Base-by-base conservation (phyloP, 2,113 vertebrate species). In the Crypturellus undulatus region DNA sequence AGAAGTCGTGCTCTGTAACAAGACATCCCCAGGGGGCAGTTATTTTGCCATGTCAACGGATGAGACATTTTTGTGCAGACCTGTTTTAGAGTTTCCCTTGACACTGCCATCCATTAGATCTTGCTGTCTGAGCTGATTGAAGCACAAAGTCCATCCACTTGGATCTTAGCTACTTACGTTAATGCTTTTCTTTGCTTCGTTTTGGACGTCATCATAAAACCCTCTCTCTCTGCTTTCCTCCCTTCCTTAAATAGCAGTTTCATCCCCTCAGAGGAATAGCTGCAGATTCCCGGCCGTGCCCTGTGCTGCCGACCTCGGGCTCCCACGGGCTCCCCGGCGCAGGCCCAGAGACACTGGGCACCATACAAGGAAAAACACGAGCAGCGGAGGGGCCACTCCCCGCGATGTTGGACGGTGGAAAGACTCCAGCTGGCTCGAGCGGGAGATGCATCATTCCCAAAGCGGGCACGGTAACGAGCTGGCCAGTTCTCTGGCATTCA, bases 401-500 rank as follows among this genome's bases (percentile, higher is more conserved):
- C 24, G 40, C 84, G 30, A 51, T n/a, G 73, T 38, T 0, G 0
- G 43, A 21, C 3, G 0, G 4, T 67, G 93, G 92, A 36, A 81
- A 25, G 45, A 52, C 72, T 92, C 93, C 96, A 94, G 87, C 85
- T 95, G 85, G 92, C 92, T 93, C 38, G 72, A 52, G 85, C 1
- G 69, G 79, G 81, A 84, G 22, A 69, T 86, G 94, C 88, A 87
- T 40, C 65, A 19, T 28, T 78, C 85, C 93, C 76, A 8, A 6
- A 68, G 17, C 0, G 5, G 82, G 7, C n/a, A 68, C 52, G 60
- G 85, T 3, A 36, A 56, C 0, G 16, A 84, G 90, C 65, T 75
- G 70, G 79, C 52, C 90, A 69, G 38, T 54, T 22, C 92, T 34
- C 92, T 97, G 95, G 95, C 95, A 96, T 92, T 83, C 47, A 51